Base-by-base conservation (phyloP, 23 tunicate genomes). In the Trididemnum clinides region DNA sequence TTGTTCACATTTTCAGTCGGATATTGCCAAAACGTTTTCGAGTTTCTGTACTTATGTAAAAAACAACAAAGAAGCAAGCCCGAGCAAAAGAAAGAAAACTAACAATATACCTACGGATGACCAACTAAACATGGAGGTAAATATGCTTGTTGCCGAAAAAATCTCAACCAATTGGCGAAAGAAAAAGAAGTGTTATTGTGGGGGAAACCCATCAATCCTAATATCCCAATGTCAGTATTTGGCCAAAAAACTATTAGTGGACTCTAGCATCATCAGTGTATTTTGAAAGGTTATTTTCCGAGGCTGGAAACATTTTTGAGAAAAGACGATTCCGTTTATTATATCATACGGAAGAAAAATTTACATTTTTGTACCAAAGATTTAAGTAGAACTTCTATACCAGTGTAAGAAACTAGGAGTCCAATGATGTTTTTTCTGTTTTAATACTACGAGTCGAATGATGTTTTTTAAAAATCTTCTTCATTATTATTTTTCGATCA, bases 231-330 rank as follows among this genome's bases (percentile, higher is more conserved):
- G 27, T 59, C 27, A 59, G 27, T 59, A 18, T 59, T 59, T 21
- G 18, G 69, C 26, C 69, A 10, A 59, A 59, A 59, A 59, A 59
- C 18, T 21, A 12, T 4, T 59, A 12, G 21, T 4, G 6, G 21
- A 59, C 54, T 59, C 69, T 26, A 15, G 69, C 69, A 19, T 59
- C 69, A 59, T 59, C 26, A 15, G 69, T 21, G 69, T 44, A 44
- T 21, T 59, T 26, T 44, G 82, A 77, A 77, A 21, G 64, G 1
- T 23, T 49, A 35, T 77, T 77, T 49, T 37, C 62, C 20, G 82
- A 77, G 33, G 82, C 82, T 37, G 64, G 82, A 77, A 77, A 50
- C 19, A 35, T 77, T 4, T 77, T 37, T 39, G 82, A 77, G 22
- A 64, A 77, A 18, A 77, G 22, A 50, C 54, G 82, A 39, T 37